A percentile compares a stretch with the other conserved stretches of the same genome.
Evolutionary conservation across 2,797 vertebrate species (phyloP).

Genomic region (Phaenicophaeus curvirostris): DNA sequence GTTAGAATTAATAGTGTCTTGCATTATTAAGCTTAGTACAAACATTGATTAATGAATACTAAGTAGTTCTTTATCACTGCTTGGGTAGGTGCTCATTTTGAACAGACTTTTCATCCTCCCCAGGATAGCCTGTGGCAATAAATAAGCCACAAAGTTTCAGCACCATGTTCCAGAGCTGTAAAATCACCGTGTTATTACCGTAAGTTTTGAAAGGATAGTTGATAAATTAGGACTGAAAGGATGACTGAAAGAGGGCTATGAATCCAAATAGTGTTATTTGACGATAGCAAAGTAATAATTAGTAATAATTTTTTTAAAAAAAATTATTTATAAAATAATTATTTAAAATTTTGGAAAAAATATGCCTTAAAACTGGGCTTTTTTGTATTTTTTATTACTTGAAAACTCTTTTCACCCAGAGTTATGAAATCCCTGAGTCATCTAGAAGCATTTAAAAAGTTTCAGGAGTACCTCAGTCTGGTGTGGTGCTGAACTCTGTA

Average conservation of each 20-base stretch:
- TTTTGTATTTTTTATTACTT: not conserved
- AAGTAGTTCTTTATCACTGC: not conserved
- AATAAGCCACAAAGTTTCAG: not conserved
- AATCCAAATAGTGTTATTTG: not conserved
- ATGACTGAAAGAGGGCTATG: not conserved
- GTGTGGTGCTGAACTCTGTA: not conserved
- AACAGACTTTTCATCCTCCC: not conserved
- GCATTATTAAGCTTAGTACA: not conserved
- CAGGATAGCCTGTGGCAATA: not conserved
- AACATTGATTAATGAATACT: not conserved
- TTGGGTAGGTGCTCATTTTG: not conserved
- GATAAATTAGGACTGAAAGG: not conserved
- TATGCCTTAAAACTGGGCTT: not conserved
- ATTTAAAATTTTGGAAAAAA: not conserved
- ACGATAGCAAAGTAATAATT: not conserved
- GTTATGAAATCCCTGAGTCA: not conserved
- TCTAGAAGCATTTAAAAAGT: not conserved
- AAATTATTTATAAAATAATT: not conserved
- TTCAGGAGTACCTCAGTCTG: not conserved
- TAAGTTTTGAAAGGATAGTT: not conserved
- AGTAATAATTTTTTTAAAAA: too few species aligned
- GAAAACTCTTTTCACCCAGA: not conserved
- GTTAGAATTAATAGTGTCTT: not conserved
- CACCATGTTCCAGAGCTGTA: not conserved
- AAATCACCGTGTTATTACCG: rapidly evolving